Base-by-base conservation (phyloP, 2,113 vertebrate species). In the Sinocyclocheilus maitianheensis region DNA sequence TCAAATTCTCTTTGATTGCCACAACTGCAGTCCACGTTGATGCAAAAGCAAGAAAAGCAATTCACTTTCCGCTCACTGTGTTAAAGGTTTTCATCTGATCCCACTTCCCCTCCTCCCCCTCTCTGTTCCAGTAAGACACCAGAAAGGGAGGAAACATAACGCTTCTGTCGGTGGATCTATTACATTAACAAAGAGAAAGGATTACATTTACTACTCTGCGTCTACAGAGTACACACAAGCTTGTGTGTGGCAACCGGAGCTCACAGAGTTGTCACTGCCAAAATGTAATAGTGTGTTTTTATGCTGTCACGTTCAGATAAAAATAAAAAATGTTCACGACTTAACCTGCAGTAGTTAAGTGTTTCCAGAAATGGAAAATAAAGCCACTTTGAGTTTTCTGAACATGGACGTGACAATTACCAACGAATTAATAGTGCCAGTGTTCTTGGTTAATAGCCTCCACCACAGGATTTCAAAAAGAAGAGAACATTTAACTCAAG, bases 81-180 rank as follows among this genome's bases (percentile, higher is more conserved):
- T 92, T 89, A 89, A 90, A 92, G 89, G 89, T 88, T 88, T 92
- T 85, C 86, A 89, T 88, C 89, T 90, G 88, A 78, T 88, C 88
- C 90, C 10, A 0, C 80, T 86, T 86, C 84, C 40, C 81, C 80
- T 48, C 89, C 89, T 76, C 80, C 84, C 72, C 26, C 65, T 58
- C 16, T 46, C 34, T 65, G 16, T 77, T 85, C 84, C 83, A 85
- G 67, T 67, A 85, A 87, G 81, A 85, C 40, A 43, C 20, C 16
- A 72, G 80, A 75, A 83, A 87, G 69, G 72, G 71, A 85, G 81
- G 84, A 84, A 87, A 84, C 75, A 83, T 26, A 71, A 86, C 51
- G 37, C 58, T 40, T 72, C 53, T 34, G 24, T 43, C 5, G 12
- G n/a, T 30, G 16, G 69, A 79, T 48, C 63, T 81, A 81, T 65